phyloP scores from a whole-genome alignment of 1,140 invertebrate species.

The Subanguina moxae region DNA sequence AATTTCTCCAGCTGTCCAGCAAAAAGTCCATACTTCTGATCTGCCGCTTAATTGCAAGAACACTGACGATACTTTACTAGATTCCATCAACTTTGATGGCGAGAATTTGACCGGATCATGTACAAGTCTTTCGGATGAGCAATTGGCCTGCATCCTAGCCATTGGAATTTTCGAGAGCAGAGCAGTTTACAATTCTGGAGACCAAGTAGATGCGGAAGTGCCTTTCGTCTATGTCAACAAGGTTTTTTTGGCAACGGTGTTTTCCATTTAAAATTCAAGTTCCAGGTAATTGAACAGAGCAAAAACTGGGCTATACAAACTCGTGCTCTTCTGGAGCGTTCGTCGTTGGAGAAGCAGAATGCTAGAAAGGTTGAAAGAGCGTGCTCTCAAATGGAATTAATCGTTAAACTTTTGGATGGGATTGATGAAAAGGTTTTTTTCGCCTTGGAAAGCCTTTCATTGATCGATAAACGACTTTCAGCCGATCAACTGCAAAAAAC shows the following conservation, averaged over 20 bases:
- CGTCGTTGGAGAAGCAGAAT: constrained; percentile 20
- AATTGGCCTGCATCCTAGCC: not conserved
- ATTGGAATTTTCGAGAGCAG: not conserved
- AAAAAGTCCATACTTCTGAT: constrained; percentile 7
- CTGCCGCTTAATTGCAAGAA: constrained; percentile 21
- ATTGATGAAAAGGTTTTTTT: not conserved
- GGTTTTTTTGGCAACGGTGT: constrained; percentile 8
- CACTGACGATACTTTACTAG: constrained; percentile 25
- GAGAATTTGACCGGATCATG: not conserved
- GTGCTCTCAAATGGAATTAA: constrained; percentile 29
- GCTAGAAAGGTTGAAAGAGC: constrained; percentile 25
- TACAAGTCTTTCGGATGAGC: not conserved
- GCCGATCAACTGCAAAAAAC: constrained; percentile 2
- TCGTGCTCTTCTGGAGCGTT: constrained; percentile 30
- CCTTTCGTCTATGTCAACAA: constrained; percentile 16
- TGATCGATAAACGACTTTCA: not conserved
- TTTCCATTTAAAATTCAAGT: not conserved
- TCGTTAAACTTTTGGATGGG: constrained; percentile 25
- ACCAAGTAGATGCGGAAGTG: constrained; percentile 6
- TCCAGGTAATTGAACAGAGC: constrained; percentile 21
- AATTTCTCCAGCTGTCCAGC: not conserved
- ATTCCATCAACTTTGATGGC: constrained; percentile 20
- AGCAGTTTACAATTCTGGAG: not conserved
- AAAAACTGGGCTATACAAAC: constrained; percentile 33
- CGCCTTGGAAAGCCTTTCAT: not conserved